Evolutionary conservation across 2,797 vertebrate genomes (phyloP).

Genomic region (Tapirus indicus): DNA sequence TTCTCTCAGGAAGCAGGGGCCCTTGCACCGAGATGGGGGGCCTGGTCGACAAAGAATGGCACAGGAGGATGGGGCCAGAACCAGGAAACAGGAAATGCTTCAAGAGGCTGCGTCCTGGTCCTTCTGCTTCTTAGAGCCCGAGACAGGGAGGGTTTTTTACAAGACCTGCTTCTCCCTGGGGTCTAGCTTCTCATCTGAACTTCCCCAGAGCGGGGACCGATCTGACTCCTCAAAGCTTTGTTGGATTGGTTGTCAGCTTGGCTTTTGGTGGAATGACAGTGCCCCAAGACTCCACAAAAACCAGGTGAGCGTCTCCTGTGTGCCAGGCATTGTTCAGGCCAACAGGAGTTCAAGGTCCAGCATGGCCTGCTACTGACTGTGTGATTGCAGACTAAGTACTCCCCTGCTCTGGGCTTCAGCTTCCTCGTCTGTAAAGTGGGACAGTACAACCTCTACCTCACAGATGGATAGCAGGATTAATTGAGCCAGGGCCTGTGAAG

Average conservation of each 20-base stretch:
- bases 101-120: neutral
- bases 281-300: neutral
- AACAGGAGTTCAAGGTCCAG: neutral
- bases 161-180: neutral
- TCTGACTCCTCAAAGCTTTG: neutral
- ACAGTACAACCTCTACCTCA: neutral
- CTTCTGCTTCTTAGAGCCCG: neutral
- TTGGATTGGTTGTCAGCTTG: neutral
- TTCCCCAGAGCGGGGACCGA: neutral
- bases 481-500: neutral
- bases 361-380: neutral
- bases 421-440: neutral
- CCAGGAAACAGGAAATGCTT: neutral
- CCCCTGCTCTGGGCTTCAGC: neutral
- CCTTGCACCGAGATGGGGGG: neutral
- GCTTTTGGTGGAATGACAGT: neutral
- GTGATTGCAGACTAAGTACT: neutral
- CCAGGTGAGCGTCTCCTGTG: neutral
- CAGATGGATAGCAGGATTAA: neutral
- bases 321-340: neutral
- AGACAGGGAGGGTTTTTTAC: neutral
- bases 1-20: neutral
- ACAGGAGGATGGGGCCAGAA: neutral
- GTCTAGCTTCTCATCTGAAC: neutral
- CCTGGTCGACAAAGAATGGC: neutral